A percentile compares a stretch with the other conserved stretches of the same genome.
Evolutionary conservation across 1,140 invertebrate species (phyloP).

Genomic region (Pogonomyrmex barbatus): DNA sequence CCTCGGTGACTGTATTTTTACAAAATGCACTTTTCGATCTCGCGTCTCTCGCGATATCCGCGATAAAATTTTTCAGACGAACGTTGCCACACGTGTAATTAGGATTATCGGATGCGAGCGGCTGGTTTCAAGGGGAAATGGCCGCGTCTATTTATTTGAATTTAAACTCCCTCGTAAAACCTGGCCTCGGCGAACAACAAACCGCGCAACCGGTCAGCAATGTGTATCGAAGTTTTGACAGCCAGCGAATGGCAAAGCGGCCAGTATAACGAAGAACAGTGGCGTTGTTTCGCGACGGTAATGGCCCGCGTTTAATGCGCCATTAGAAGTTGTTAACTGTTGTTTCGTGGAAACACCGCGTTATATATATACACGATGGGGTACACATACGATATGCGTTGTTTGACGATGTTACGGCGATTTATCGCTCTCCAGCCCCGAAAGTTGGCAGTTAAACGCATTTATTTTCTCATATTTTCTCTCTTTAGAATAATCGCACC

Average conservation of each 20-base stretch:
- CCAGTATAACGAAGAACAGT: constrained; percentile 38
- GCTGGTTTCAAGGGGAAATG: not conserved
- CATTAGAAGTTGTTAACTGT: constrained; percentile 66
- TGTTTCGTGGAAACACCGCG: constrained; percentile 18
- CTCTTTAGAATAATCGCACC: not conserved
- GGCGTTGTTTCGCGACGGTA: constrained; percentile 42
- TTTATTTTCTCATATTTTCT: not conserved
- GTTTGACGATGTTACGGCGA: not conserved
- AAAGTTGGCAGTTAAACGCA: constrained; percentile 22
- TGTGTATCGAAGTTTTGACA: constrained; percentile 61
- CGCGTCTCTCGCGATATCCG: not conserved
- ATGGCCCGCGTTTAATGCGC: constrained; percentile 56
- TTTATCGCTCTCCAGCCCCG: constrained; percentile 23
- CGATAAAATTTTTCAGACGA: not conserved
- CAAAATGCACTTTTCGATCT: not conserved
- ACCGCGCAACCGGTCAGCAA: constrained; percentile 24
- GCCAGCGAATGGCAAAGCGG: constrained; percentile 19
- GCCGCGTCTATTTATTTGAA: not conserved
- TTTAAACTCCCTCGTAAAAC: constrained; percentile 58
- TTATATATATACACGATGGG: not conserved
- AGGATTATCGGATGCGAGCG: not conserved
- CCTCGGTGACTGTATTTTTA: not conserved
- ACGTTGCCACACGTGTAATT: constrained; percentile 2
- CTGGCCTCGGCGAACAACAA: not conserved
- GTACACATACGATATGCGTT: not conserved